Conservation (phyloP, 2,888 invertebrate genomes). For the Sympetrum striolatum region DNA sequence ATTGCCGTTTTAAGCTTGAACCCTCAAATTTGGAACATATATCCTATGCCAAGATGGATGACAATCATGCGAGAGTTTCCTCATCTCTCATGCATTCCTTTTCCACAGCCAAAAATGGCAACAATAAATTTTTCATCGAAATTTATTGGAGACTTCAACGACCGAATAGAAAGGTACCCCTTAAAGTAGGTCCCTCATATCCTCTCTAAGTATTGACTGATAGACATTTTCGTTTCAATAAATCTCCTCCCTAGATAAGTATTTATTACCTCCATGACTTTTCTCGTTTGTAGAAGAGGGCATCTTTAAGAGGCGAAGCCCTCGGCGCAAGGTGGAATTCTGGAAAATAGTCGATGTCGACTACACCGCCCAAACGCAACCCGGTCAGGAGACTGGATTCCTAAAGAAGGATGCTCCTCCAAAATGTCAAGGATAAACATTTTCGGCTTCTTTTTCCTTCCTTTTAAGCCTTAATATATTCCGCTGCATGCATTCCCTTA, state of each 20-base stretch:
- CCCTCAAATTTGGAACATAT: too few relatives aligned
- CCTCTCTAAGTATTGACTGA: neutral
- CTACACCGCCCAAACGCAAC: neutral
- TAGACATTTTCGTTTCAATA: neutral
- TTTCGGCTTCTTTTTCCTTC: neutral
- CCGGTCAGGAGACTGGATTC: constrained; percentile 11
- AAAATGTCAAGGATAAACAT: constrained; percentile 28
- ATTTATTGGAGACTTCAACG: neutral
- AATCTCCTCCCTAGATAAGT: neutral
- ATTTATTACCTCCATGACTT: neutral
- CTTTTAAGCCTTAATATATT: neutral
- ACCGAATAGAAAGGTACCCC: neutral
- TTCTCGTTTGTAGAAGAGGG: neutral
- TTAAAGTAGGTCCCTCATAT: neutral
- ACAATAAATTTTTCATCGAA: neutral
- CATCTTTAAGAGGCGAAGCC: neutral
- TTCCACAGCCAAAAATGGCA: too few relatives aligned
- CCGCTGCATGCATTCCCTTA: neutral
- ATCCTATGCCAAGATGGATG: too few relatives aligned
- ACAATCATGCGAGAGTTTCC: too few relatives aligned
- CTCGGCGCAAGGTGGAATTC: neutral
- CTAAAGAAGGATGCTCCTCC: neutral
- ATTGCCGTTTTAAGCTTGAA: too few relatives aligned
- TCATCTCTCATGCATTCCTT: too few relatives aligned
- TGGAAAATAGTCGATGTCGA: neutral